These are phyloP conservation scores for Pachyramphus minor DNA, from an alignment of 2,113 vertebrate genomes.

Conservation along the genomic window DNA sequence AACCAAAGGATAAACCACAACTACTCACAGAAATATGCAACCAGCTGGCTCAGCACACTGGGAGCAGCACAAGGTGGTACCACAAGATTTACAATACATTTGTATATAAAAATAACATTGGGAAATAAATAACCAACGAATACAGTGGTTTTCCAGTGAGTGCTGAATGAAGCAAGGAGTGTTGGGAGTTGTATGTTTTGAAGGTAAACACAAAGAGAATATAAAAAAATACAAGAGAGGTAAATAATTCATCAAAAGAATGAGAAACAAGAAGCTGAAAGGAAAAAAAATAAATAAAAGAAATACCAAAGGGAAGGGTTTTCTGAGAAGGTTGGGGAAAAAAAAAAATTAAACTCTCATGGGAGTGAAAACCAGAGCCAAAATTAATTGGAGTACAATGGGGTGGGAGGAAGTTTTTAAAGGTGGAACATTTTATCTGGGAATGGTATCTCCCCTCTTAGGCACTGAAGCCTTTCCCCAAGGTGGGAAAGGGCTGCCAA, in stretches of 20 bases:
- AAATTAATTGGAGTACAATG: background rate
- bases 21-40: background rate
- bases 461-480: background rate
- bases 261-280: background rate
- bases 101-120: background rate
- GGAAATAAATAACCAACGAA: background rate
- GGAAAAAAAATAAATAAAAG: background rate
- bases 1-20: background rate
- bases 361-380: background rate
- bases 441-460: background rate
- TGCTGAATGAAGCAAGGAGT: background rate
- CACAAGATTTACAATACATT: background rate
- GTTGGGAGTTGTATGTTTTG: background rate
- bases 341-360: background rate
- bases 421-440: background rate
- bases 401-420: background rate
- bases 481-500: conserved; percentile 2
- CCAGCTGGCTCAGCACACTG: background rate
- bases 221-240: background rate
- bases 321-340: background rate
- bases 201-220: conserved; percentile 48
- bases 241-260: conserved; percentile 53
- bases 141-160: background rate
- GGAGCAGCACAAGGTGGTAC: background rate
- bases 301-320: background rate